These are phyloP conservation scores for Watsonalla cultraria DNA, from an alignment of 2,888 invertebrate genomes.

Conservation along the genomic window DNA sequence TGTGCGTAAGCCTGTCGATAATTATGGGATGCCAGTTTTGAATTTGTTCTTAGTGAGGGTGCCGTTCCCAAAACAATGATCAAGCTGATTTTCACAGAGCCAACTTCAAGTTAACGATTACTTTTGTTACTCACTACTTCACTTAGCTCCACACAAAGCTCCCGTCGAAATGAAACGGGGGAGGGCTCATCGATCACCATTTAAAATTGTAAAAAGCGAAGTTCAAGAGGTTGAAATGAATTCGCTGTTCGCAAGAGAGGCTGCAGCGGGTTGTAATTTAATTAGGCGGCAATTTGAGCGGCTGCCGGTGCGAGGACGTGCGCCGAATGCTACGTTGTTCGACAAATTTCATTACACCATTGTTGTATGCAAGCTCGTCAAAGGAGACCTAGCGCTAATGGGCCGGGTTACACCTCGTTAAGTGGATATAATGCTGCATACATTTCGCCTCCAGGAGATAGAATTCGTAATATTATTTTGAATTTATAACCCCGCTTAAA, in stretches of 20 bases:
- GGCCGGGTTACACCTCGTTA: conserved; percentile 17
- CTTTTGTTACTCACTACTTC: not conserved
- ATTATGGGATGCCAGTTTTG: no score
- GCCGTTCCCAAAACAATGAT: not conserved
- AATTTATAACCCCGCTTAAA: no score
- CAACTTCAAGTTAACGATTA: not conserved
- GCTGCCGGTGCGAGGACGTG: conserved; percentile 56
- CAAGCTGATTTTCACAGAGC: not conserved
- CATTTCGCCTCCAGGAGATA: conserved; percentile 13
- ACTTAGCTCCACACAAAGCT: not conserved
- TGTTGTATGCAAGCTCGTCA: conserved; percentile 42
- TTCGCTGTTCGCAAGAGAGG: conserved; percentile 32
- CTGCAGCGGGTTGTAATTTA: conserved; percentile 60
- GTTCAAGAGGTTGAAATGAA: conserved; percentile 41
- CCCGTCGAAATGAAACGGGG: not conserved
- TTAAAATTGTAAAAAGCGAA: conserved; percentile 18
- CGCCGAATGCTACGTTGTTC: conserved; percentile 54
- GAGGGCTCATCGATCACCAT: conserved; percentile 1
- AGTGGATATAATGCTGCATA: conserved; percentile 15
- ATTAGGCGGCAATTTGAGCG: conserved; percentile 66
- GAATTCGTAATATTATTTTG: not conserved
- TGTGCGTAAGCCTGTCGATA: no score
- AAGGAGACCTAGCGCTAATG: conserved; percentile 24
- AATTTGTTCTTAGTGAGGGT: no score
- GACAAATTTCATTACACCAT: conserved; percentile 62